phyloP scores from a whole-genome alignment of 2,113 vertebrate species.

The Elanoides forficatus region DNA sequence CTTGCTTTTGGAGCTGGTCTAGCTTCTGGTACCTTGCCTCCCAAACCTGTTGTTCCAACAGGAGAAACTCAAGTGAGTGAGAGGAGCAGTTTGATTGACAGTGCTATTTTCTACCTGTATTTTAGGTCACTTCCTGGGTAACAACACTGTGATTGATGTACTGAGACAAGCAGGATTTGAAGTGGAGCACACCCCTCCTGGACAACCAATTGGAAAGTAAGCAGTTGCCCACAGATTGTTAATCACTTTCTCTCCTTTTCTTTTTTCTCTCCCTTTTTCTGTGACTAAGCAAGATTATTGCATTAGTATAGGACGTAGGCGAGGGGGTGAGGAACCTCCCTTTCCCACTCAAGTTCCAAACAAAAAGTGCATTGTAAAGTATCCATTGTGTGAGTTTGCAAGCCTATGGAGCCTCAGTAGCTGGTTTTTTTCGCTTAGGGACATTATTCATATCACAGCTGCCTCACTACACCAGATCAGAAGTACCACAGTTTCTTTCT shows the following conservation, averaged over 20 bases:
- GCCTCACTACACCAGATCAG: neutral
- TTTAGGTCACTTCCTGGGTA: constrained; percentile 97
- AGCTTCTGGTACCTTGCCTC: neutral
- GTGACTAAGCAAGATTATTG: neutral
- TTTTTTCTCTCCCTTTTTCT: constrained; percentile 2
- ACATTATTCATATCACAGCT: neutral
- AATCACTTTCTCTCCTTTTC: constrained; percentile 1
- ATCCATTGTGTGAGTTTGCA: neutral
- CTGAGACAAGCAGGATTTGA: constrained; percentile 91
- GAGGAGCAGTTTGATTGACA: constrained; percentile 33
- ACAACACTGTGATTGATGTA: constrained; percentile 96
- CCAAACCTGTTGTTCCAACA: neutral
- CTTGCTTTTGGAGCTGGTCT: neutral
- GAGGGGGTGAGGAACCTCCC: neutral
- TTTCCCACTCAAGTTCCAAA: neutral
- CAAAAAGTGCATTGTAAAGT: neutral
- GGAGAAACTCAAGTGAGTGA: neutral
- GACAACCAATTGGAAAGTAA: constrained; percentile 84
- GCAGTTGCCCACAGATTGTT: constrained; percentile 44
- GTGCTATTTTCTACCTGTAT: constrained; percentile 57
- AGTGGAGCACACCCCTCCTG: constrained; percentile 87
- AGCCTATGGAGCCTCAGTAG: neutral
- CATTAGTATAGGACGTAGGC: neutral
- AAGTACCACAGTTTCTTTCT: neutral
- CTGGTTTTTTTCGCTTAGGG: neutral